Evolutionary conservation across 2,113 vertebrate genomes (phyloP), one percentile per base, ranked within the genome.

Genomic region (Eurystomus gularis): DNA sequence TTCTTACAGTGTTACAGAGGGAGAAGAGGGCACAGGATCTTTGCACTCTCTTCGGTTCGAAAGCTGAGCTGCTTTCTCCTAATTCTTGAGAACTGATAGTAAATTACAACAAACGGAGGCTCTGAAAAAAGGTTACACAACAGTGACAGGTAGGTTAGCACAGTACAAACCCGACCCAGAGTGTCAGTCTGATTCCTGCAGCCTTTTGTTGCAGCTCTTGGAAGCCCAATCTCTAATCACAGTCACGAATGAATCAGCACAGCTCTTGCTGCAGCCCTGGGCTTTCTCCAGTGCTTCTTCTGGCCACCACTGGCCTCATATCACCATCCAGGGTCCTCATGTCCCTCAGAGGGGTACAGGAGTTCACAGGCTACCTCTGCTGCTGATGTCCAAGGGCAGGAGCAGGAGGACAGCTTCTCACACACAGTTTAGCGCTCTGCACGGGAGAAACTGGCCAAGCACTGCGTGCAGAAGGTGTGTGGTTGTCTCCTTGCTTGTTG

Each of bases 41-140:
- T 18, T 9, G 14, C 21, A 2, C 44, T 62, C 58, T 6, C 31
- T 1, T 16, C 3, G 0, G 13, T 44, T 25, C 1, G 1, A 73
- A 46, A 93, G 79, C 62, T 52, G 57, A 90, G 70, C 66, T 55
- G 1, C 61, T 65, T n/a, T 42, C 25, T 39, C 49, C 26, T 33
- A 7, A 28, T 17, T 39, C 12, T 24, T 62, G 55, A 90, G 76
- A 78, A 17, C 37, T 16, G 79, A 7, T 76, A 29, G 10, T 11
- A 6, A 88, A 83, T 88, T 29, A 78, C 60, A 68, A 13, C 60
- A 23, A 77, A 58, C 0, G 1, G n/a, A 85, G 58, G 35, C 52
- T 12, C 58, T 10, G 52, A 16, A 29, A 68, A 33, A 16, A 31
- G 42, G 31, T 51, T 84, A 42, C 2, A 11, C 58, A 83, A 6